phyloP scores from a whole-genome alignment of 2,888 invertebrate species.

The Mesodorylaimus sp. region DNA sequence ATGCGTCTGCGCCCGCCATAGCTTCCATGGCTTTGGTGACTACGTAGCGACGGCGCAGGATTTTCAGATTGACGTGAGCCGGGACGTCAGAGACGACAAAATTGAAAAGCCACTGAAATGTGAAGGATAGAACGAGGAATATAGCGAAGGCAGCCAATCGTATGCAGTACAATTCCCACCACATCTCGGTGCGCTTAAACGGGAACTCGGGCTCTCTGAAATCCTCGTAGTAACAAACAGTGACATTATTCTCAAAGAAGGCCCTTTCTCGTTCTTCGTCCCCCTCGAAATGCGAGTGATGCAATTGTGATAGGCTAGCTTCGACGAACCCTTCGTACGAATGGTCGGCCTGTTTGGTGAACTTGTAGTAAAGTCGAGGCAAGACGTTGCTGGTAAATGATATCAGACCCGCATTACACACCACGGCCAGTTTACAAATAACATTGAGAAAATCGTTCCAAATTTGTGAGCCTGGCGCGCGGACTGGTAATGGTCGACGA shows the following conservation, averaged over 20 bases:
- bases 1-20: too few relatives aligned
- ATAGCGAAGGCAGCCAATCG: neutral
- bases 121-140: neutral
- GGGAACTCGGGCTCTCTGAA: neutral
- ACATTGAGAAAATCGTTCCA: slow-evolving; percentile 1
- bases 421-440: neutral
- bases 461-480: too few relatives aligned
- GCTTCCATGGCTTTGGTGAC: neutral
- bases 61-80: neutral
- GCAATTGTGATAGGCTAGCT: neutral
- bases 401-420: neutral
- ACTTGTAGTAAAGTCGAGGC: neutral
- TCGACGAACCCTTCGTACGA: neutral
- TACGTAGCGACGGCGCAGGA: neutral
- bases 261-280: neutral
- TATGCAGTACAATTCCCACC: neutral
- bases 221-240: neutral
- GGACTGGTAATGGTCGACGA: neutral
- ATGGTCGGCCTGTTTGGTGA: neutral
- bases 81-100: neutral
- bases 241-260: neutral
- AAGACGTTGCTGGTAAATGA: neutral
- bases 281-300: neutral
- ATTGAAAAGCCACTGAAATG: neutral
- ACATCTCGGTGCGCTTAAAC: neutral